These are phyloP conservation scores for Synanceia verrucosa DNA, from an alignment of 2,797 vertebrate genomes.

Conservation along the genomic window DNA sequence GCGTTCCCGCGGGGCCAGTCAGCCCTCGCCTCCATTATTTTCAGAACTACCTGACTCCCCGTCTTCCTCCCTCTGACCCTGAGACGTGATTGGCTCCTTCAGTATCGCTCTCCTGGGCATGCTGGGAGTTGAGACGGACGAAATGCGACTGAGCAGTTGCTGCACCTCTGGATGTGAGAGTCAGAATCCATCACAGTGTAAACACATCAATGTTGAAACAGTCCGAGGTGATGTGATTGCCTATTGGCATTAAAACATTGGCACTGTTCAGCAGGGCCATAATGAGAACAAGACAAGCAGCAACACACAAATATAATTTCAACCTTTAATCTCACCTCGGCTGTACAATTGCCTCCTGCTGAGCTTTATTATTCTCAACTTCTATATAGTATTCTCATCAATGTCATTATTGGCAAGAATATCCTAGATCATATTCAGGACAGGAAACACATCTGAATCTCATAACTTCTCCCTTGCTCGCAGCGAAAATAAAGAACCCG, in stretches of 20 bases:
- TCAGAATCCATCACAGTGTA: conserved; percentile 1
- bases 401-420: conserved; percentile 35
- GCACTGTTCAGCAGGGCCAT: conserved; percentile 5
- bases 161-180: conserved; percentile 16
- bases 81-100: conserved; percentile 58
- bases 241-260: background rate
- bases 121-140: conserved; percentile 13
- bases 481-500: background rate
- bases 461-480: background rate
- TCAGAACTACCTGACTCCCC: conserved; percentile 47
- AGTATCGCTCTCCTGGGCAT: conserved; percentile 7
- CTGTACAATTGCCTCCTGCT: conserved; percentile 8
- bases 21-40: conserved; percentile 49
- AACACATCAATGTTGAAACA: conserved; percentile 1
- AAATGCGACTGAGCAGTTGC: conserved; percentile 18
- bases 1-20: conserved; percentile 49
- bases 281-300: conserved; percentile 24
- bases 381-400: conserved; percentile 37
- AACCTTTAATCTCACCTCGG: conserved; percentile 47
- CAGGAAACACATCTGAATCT: conserved; percentile 37
- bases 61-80: conserved; percentile 57
- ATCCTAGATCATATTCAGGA: conserved; percentile 25
- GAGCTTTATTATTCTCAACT: conserved; percentile 52
- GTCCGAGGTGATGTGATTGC: conserved; percentile 3
- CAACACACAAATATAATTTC: conserved; percentile 12